Evolutionary conservation across 2,113 vertebrate species (phyloP).

Genomic region (Okapia johnstoni): DNA sequence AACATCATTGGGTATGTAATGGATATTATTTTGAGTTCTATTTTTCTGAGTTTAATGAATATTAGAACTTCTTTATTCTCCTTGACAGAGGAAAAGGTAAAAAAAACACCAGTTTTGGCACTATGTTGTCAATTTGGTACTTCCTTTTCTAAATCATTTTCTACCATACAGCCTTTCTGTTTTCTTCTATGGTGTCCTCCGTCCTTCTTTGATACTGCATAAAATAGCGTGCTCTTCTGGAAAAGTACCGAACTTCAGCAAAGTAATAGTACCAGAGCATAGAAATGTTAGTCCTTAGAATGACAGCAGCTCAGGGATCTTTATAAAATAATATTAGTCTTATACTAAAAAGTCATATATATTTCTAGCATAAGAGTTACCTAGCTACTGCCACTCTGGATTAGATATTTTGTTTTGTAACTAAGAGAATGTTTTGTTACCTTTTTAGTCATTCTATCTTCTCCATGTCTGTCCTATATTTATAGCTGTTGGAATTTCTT

Average conservation of each 20-base stretch:
- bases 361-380: neutral
- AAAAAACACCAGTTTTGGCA: neutral
- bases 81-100: neutral
- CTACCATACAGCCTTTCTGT: neutral
- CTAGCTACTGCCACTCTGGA: neutral
- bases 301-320: neutral
- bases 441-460: neutral
- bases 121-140: neutral
- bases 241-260: neutral
- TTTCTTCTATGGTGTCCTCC: neutral
- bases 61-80: neutral
- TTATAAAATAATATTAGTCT: neutral
- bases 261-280: neutral
- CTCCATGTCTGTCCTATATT: neutral
- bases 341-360: neutral
- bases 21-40: neutral
- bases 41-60: neutral
- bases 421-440: neutral
- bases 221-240: neutral
- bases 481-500: neutral
- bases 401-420: neutral
- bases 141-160: neutral
- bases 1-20: neutral
- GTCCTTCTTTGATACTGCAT: neutral
- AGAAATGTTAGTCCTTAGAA: neutral